A percentile compares a stretch with the other conserved stretches of the same genome.
Evolutionary conservation across 2,888 invertebrate species (phyloP).

Genomic region (Blastobasis adustella): DNA sequence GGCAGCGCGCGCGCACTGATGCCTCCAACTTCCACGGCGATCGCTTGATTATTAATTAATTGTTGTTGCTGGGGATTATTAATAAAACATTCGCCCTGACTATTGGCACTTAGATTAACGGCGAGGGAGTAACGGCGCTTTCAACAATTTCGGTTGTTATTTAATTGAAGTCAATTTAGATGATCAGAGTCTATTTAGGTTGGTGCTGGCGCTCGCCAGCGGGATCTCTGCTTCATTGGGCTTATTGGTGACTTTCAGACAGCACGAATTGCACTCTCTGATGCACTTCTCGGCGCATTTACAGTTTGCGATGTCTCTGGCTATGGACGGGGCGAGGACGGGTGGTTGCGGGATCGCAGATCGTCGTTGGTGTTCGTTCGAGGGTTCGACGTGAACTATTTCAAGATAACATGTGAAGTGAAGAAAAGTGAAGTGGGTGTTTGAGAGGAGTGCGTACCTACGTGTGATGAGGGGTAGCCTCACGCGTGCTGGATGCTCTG

Average conservation of each 20-base stretch:
- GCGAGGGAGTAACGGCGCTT: conserved; percentile 74
- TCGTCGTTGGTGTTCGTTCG: too few relatives aligned
- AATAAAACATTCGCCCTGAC: conserved; percentile 72
- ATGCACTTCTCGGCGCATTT: conserved; percentile 66
- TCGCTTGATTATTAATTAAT: conserved; percentile 71
- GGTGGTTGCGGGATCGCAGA: not conserved
- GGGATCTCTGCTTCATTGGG: conserved; percentile 75
- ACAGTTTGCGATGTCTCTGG: conserved; percentile 15
- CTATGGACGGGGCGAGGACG: not conserved
- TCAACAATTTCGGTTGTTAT: conserved; percentile 76
- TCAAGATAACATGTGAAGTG: too few relatives aligned
- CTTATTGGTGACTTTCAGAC: conserved; percentile 75
- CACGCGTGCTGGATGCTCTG: too few relatives aligned
- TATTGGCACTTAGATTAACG: conserved; percentile 75
- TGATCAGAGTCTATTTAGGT: conserved; percentile 76
- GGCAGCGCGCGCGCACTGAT: conserved; percentile 42
- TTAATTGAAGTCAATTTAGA: conserved; percentile 76
- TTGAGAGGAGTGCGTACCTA: too few relatives aligned
- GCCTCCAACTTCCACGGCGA: conserved; percentile 39
- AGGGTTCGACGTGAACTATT: too few relatives aligned
- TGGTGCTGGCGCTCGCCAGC: conserved; percentile 72
- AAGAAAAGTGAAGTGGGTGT: too few relatives aligned
- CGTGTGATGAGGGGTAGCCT: too few relatives aligned
- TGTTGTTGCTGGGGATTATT: conserved; percentile 64
- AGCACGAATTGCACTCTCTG: conserved; percentile 72